Evolutionary conservation across 2,888 invertebrate species (phyloP).

Genomic region (Taphrorychus bicolor): DNA sequence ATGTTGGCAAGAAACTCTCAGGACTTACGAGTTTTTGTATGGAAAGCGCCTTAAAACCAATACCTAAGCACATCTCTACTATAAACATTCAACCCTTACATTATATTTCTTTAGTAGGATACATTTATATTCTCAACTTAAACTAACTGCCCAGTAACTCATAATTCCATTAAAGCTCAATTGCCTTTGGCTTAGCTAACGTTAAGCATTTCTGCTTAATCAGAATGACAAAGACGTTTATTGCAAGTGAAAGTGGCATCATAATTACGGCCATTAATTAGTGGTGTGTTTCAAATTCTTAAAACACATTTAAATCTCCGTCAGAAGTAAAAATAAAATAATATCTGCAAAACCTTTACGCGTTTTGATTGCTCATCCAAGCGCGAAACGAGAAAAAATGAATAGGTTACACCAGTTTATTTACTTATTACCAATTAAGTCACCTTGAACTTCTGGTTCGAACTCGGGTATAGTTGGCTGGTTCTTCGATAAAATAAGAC

Average conservation of each 20-base stretch:
- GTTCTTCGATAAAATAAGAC: constrained; percentile 17
- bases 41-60: no score
- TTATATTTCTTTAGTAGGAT: no score
- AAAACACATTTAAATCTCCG: background rate
- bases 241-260: background rate
- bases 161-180: background rate
- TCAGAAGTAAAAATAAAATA: constrained; percentile 6
- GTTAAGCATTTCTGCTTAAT: background rate
- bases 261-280: background rate
- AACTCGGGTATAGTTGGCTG: constrained; percentile 13
- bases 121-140: no score
- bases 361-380: constrained; percentile 20
- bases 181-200: background rate
- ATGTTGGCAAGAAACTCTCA: no score
- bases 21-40: no score
- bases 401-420: constrained; percentile 10
- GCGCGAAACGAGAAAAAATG: constrained; percentile 9
- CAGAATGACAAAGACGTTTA: background rate
- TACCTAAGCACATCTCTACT: no score
- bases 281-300: background rate
- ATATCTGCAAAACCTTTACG: constrained; percentile 10
- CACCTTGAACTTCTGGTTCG: constrained; percentile 25
- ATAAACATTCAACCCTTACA: no score
- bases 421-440: constrained; percentile 13
- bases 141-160: no score